phyloP scores from a whole-genome alignment of 2,113 vertebrate genomes.

The Sapayoa aenigma region DNA sequence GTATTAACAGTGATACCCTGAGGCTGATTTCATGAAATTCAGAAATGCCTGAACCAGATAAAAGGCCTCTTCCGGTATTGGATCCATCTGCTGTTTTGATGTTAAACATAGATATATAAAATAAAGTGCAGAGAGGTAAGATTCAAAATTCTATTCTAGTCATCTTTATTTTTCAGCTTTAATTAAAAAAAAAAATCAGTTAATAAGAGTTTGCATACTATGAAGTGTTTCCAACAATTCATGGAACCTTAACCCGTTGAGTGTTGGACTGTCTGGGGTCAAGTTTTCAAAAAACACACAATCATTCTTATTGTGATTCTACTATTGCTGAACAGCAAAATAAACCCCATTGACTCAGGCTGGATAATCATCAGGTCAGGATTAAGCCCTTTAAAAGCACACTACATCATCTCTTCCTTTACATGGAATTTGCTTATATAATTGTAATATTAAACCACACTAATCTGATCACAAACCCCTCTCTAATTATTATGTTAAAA shows the following conservation, averaged over 20 bases:
- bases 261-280: neutral
- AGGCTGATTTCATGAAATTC: neutral
- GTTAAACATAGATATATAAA: neutral
- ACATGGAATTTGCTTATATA: neutral
- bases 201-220: neutral
- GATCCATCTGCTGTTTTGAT: conserved; percentile 33
- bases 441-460: neutral
- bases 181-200: neutral
- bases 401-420: neutral
- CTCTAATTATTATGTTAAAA: neutral
- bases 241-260: neutral
- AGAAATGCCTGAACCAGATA: conserved; percentile 6
- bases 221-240: neutral
- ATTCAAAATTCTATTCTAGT: neutral
- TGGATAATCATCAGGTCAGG: neutral
- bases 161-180: neutral
- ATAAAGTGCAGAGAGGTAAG: neutral
- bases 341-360: neutral
- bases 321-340: neutral
- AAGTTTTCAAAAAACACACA: neutral
- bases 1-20: conserved; percentile 16
- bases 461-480: neutral
- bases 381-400: neutral
- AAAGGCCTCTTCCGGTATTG: neutral
- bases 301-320: neutral